These are phyloP conservation scores for Raphicerus campestris DNA, from an alignment of 2,113 vertebrate genomes.

Conservation along the genomic window DNA sequence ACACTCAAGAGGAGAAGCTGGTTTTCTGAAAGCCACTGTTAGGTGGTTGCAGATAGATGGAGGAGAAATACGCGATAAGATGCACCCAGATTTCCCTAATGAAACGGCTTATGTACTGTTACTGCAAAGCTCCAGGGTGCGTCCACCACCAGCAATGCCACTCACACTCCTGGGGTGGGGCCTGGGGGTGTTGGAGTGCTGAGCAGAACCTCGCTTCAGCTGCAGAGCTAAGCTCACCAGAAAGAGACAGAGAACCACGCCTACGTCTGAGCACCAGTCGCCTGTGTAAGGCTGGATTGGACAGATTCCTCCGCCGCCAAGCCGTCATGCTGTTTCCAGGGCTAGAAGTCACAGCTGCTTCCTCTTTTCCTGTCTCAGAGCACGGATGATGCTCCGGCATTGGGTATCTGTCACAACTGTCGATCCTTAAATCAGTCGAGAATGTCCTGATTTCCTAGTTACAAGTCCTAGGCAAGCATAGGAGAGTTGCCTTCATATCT, in stretches of 20 bases:
- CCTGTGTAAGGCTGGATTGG: neutral
- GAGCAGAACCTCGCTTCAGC: neutral
- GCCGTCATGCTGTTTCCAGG: neutral
- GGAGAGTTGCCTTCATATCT: neutral
- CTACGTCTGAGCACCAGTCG: neutral
- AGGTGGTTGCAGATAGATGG: neutral
- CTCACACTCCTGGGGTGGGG: neutral
- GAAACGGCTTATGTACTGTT: neutral
- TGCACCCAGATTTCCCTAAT: neutral
- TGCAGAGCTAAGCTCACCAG: neutral
- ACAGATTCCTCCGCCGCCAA: neutral
- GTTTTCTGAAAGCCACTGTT: neutral
- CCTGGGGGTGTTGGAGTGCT: no score
- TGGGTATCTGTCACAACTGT: neutral
- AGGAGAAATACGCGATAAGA: neutral
- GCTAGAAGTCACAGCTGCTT: neutral
- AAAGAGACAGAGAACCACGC: neutral
- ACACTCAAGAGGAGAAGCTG: neutral
- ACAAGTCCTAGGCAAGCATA: neutral
- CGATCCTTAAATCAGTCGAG: neutral
- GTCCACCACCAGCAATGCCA: neutral
- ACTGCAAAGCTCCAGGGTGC: fast-evolving
- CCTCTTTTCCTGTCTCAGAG: neutral
- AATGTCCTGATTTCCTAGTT: neutral
- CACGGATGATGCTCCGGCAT: fast-evolving